Conservation (phyloP, 2,113 vertebrate species). For the Phoenicopterus ruber region DNA sequence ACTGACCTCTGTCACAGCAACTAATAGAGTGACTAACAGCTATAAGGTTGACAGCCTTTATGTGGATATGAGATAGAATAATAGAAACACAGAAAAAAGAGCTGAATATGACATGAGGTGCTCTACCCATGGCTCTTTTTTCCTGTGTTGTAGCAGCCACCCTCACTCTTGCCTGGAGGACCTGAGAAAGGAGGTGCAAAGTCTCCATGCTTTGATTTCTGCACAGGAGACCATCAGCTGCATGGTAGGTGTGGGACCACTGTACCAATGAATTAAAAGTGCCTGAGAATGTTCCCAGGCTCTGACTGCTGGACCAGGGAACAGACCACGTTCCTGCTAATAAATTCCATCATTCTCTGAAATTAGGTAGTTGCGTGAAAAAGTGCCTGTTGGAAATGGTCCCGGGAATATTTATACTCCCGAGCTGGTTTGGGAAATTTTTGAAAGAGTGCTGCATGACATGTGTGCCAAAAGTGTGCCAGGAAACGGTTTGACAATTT, state of each 20-base stretch:
- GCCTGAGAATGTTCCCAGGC: conserved; percentile 15
- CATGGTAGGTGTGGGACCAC: neutral
- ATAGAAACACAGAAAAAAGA: neutral
- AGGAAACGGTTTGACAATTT: neutral
- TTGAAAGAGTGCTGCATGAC: neutral
- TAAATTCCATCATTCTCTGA: neutral
- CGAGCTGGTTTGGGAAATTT: neutral
- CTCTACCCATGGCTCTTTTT: neutral
- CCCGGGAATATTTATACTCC: neutral
- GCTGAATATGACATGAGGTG: neutral
- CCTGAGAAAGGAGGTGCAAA: neutral
- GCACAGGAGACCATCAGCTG: neutral
- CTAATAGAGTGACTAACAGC: neutral
- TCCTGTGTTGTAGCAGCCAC: neutral
- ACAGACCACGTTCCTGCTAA: neutral
- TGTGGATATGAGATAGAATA: neutral
- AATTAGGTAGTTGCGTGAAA: conserved; percentile 14
- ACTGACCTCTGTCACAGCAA: neutral
- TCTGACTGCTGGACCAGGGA: neutral
- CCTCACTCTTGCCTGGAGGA: neutral
- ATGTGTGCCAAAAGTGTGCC: conserved; percentile 12
- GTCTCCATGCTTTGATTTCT: neutral
- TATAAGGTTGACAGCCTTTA: neutral
- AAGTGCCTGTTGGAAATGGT: conserved; percentile 16
- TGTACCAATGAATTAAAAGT: neutral